Base-by-base conservation (phyloP, 2,113 vertebrate species). In the Tachysurus vachellii region DNA sequence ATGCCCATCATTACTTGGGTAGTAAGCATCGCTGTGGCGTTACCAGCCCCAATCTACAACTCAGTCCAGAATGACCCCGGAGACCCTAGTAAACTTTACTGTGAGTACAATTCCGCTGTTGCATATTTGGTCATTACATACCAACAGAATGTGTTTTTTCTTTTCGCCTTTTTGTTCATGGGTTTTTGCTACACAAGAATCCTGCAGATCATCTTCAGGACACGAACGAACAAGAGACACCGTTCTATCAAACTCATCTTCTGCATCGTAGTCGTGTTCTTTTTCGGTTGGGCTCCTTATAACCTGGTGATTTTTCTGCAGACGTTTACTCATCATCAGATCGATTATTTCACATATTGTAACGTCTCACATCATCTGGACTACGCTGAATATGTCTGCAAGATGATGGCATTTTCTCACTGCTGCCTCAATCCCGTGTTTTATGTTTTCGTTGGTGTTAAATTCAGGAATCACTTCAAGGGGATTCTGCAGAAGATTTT, bases 361-460 rank as follows among this genome's bases (percentile, higher is more conserved):
- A 0, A 91, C 0, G 1, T 89, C 16, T 87, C 7, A 3, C 93
- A 89, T 26, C 87, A 86, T 0, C 47, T 95, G 3, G 93, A 85
- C 5, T 94, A 96, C 5, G 96, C 94, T 0, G 91, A 95, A 85
- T 87, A 94, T 10, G 88, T 97, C 84, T 96, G 94, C 86, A 94
- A 96, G 5, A 90, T 96, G 21, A 71, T 99, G 17, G 97, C 97
- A 42, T 98, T 96, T 90, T 97, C 94, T 13, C 97, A 99, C 89
- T 99, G 97, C 90, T 98, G 96, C 90, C 93, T 98, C 84, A 99
- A 99, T 89, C 98, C 98, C 0, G 94, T 99, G 56, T 97, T 98
- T 89, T 99, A 98, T 1, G 97, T 95, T 14, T 96, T 99, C 12
- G 94, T 97, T 0, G 98, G 97, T 19, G 94, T 97, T 57, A 99